Conservation (phyloP, 1,140 invertebrate genomes). For the Bursaphelenchus mucronatus region DNA sequence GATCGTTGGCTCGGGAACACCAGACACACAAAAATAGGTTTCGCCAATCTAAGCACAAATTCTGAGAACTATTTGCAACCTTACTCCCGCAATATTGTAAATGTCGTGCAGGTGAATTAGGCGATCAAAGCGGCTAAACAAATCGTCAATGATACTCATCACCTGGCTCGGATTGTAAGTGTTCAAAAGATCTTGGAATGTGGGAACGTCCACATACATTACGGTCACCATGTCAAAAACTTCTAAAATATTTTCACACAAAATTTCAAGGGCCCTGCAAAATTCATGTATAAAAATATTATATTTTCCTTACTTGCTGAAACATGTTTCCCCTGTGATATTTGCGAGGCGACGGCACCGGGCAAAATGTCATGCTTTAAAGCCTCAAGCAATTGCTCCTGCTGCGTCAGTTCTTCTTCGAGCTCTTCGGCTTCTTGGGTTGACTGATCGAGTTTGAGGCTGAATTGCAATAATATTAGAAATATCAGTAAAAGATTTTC, state of each 20-base stretch:
- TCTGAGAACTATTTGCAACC: not conserved
- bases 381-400: not conserved
- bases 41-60: constrained; percentile 22
- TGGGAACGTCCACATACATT: constrained; percentile 25
- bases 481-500: too few relatives aligned
- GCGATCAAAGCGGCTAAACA: constrained; percentile 85
- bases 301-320: not conserved
- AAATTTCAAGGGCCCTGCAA: too few relatives aligned
- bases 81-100: constrained; percentile 13
- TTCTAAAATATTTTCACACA: constrained; percentile 17
- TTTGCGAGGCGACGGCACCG: not conserved
- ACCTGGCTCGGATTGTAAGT: constrained; percentile 64
- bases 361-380: not conserved
- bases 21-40: constrained; percentile 70
- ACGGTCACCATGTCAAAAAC: constrained; percentile 52
- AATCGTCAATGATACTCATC: constrained; percentile 86
- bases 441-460: not conserved
- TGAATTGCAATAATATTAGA: too few relatives aligned
- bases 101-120: constrained; percentile 28
- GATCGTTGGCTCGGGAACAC: constrained; percentile 81
- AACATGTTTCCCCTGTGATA: not conserved
- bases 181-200: constrained; percentile 4
- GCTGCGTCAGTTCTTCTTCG: not conserved
- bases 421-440: not conserved
- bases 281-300: too few relatives aligned